Base-by-base conservation (phyloP, 2,888 invertebrate genomes). In the Agrochola circellaris region DNA sequence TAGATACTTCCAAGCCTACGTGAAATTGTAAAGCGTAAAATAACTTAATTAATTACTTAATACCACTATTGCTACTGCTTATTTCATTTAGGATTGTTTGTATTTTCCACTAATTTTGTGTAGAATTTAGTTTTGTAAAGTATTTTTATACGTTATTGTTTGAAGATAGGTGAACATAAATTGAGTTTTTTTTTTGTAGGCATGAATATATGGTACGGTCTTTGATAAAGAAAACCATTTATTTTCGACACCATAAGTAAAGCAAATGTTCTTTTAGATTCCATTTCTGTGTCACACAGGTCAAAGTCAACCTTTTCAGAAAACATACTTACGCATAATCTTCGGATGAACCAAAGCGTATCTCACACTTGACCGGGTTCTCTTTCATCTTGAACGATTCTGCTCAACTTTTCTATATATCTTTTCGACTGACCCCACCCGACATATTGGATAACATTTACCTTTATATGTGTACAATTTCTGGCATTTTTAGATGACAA, bases 301-400 rank as follows among this genome's bases (percentile, higher is more conserved):
- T 58, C 65, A 48, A 76, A 77, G 51, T 60, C 34, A 76, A 79
- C 77, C 81, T 83, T 74, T 82, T 81, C 51, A 82, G 42, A 81
- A 83, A 83, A 78, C 78, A 85, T 73, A 70, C 79, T 73, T 73
- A 71, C 78, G 70, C 72, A 77, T 81, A 86, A 84, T 83, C 76
- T 75, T 71, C 60, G 76, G 79, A 88, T 83, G 82, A 82, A 77
- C 81, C 71, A 75, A 86, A 85, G 83, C 81, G 74, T 86, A 79
- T 73, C 71, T 85, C 77, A 79, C 86, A 78, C 86, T 86, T 90
- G 85, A 87, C 84, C 84, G 86, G 74, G 38, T 90, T 86, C 75
- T 67, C 81, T 90, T 90, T 89, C 82, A 89, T 87, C 87, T 85
- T 68, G 73, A 83, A 80, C 80, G 83, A 72, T 69, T 83, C 79